Conservation (phyloP, 2,888 invertebrate species). For the Callosobruchus maculatus region DNA sequence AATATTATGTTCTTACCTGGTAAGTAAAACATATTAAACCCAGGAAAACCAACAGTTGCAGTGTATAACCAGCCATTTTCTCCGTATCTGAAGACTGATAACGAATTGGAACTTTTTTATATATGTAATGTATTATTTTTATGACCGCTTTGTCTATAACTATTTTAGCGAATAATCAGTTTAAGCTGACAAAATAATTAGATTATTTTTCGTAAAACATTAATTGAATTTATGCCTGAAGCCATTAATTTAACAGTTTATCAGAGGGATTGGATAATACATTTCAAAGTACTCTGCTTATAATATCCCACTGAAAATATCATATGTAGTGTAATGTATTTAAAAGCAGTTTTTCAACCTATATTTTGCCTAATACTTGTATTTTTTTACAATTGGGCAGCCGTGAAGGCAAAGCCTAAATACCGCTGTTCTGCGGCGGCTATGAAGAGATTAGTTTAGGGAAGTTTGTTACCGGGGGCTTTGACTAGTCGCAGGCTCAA, state of each 20-base stretch:
- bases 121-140: neutral
- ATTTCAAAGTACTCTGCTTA: neutral
- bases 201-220: neutral
- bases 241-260: neutral
- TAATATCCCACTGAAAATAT: too few species aligned
- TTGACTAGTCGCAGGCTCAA: too few species aligned
- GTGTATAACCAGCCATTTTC: neutral
- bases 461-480: too few species aligned
- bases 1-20: neutral
- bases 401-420: too few species aligned
- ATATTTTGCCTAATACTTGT: too few species aligned
- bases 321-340: too few species aligned
- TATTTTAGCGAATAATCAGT: neutral
- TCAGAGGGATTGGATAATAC: neutral
- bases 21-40: neutral
- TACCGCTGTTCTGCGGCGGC: too few species aligned
- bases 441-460: too few species aligned
- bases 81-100: neutral
- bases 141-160: neutral
- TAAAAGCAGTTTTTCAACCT: too few species aligned
- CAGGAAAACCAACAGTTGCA: neutral
- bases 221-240: too few species aligned
- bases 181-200: neutral
- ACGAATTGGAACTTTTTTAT: neutral
- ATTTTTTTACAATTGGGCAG: too few species aligned